Evolutionary conservation across 2,797 vertebrate genomes (phyloP), one percentile per base, ranked within the genome.

Genomic region (Ibycter americanus): DNA sequence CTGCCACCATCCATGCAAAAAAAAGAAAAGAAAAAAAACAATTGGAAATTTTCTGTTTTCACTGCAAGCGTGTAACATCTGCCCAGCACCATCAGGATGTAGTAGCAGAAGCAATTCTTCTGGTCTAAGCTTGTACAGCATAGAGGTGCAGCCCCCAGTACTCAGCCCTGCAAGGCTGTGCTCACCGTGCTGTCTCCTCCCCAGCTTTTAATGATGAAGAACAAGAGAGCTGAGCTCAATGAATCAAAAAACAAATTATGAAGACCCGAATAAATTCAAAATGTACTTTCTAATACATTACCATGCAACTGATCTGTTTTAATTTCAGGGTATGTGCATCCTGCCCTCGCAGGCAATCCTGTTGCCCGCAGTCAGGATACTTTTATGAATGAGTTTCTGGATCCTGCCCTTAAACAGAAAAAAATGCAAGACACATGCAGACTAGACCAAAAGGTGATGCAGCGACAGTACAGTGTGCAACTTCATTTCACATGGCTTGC

Each of bases 111-210:
- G 38, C 44, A 58, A 16, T 16, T 61, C 29, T 26, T 46, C 26
- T 42, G 52, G 52, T 54, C 80, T 20, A 68, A 65, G n/a, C 16
- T 67, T 0, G 0, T 12, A 36, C 5, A 23, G 20, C 1, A 3
- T 8, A 26, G 1, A 22, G 17, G 26, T 7, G 3, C 42, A 67
- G 58, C 31, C 38, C 23, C 16, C n/a, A 6, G 26, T 23, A 17
- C 11, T 16, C 29, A 13, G 32, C 46, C 56, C 54, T 72, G 31
- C 40, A 32, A 49, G 47, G 29, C 61, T 73, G 26, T 19, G 44
- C 56, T 71, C 44, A 47, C 38, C 23, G 12, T 1, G 1, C 56
- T 56, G 10, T 16, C 62, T 55, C 19, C 58, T 72, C 54, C 52
- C 12, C 56, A 27, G 15, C n/a, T 87, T 73, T 51, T 26, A 54